A percentile compares a stretch with the other conserved stretches of the same genome.
Conservation (phyloP, 2,113 vertebrate species). For the Pluvialis apricaria region DNA sequence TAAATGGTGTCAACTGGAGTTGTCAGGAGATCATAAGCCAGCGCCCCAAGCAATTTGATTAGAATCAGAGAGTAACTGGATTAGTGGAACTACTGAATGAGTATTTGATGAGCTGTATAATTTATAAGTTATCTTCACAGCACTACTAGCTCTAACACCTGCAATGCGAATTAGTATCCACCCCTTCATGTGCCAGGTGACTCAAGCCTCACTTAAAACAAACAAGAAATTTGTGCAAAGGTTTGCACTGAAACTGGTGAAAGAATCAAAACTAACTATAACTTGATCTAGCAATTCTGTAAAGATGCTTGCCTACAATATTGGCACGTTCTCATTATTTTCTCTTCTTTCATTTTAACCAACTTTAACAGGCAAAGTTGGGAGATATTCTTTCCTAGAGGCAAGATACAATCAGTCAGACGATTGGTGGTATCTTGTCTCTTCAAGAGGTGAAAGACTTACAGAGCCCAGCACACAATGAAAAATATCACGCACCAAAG, state of each 20-base stretch:
- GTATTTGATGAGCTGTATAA: constrained; percentile 33
- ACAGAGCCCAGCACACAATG: neutral
- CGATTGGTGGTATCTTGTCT: neutral
- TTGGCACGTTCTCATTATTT: rapidly evolving
- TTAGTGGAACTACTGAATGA: constrained; percentile 43
- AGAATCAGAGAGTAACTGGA: constrained; percentile 41
- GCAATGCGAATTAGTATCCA: neutral
- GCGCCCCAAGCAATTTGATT: constrained; percentile 50
- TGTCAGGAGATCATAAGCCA: constrained; percentile 49
- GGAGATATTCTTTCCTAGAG: neutral
- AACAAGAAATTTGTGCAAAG: neutral
- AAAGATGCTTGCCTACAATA: neutral
- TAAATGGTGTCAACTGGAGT: constrained; percentile 48
- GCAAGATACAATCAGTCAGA: neutral
- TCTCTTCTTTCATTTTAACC: neutral
- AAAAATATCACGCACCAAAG: neutral
- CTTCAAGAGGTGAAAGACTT: neutral
- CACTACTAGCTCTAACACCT: neutral
- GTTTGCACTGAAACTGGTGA: neutral
- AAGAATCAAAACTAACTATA: neutral
- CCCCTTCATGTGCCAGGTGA: neutral
- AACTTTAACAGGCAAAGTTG: neutral
- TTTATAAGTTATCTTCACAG: neutral
- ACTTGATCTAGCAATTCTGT: neutral
- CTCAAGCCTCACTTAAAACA: neutral